Evolutionary conservation across 2,888 invertebrate genomes (phyloP), one percentile per base, ranked within the genome.

Genomic region (Lacanobia wlatinum): DNA sequence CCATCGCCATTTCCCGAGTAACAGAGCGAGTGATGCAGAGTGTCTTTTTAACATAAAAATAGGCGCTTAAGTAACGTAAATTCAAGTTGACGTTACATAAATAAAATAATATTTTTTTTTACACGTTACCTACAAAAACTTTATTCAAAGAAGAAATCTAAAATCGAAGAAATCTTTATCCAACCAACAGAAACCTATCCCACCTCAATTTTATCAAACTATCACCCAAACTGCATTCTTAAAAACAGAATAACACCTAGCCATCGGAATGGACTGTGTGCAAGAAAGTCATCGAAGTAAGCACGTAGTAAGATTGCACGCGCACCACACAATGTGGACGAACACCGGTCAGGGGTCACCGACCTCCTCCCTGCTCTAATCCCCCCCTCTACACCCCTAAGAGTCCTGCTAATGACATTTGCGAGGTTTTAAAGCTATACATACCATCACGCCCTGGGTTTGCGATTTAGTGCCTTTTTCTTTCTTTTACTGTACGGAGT

Each of bases 341-440:
- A 83, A 60, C 82, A 84, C 73, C 76, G 83, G 83, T 82, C 83
- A 82, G 74, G 82, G 87, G 87, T 88, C 87, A 76, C 62, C 76
- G 85, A 88, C 76, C 70, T 63, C 40, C 53, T 23, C 73, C 77
- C 67, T 72, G 73, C 76, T 23, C 79, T 83, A 83, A 83, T 85
- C 80, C 86, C 71, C 66, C 59, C 65, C 73, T 78, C 81, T 81
- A 46, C 70, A 79, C 68, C 70, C 74, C 77, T 69, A 80, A 48
- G 87, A 87, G 86, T 82, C 84, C 87, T 86, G 80, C 90, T 92
- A 92, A 92, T 92, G 92, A 90, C 90, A 90, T 92, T 92, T 88
- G 86, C 89, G 76, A 89, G 88, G 88, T 88, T 90, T 87, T 87
- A 88, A 89, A 81, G 68, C 76, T 77, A 80, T 78, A 79, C 73